Percentiles rank a stretch among this genome's conserved stretches.
These are phyloP conservation scores for Temnothorax longispinosus DNA, from an alignment of 1,140 invertebrate genomes.

Conservation along the genomic window DNA sequence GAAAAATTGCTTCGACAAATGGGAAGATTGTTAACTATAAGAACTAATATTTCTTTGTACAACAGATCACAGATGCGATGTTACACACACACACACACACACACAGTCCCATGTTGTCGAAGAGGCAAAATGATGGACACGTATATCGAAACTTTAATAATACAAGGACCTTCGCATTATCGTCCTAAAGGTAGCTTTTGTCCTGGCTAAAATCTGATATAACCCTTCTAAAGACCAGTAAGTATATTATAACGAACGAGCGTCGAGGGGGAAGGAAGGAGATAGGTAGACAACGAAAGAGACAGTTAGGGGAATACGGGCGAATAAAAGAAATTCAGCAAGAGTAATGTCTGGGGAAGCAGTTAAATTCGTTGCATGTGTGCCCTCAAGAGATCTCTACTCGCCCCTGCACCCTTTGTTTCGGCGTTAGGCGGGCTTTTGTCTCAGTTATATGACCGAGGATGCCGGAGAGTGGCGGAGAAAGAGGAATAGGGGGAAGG, in stretches of 20 bases:
- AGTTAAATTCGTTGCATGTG: slow-evolving; percentile 86
- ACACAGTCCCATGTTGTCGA: background rate
- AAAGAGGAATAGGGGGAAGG: background rate
- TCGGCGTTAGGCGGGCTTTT: slow-evolving; percentile 85
- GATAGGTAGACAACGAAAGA: slow-evolving; percentile 37
- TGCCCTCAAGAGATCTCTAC: slow-evolving; percentile 81
- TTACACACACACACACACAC: background rate
- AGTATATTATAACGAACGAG: slow-evolving; percentile 18
- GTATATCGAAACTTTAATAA: slow-evolving; percentile 15
- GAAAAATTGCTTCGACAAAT: background rate
- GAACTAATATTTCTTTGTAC: background rate
- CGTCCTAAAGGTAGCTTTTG: background rate
- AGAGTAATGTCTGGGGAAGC: slow-evolving; percentile 85
- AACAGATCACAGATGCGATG: background rate
- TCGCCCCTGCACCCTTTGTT: slow-evolving; percentile 82
- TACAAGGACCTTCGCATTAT: background rate
- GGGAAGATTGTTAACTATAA: slow-evolving; percentile 12
- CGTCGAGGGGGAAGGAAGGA: slow-evolving; percentile 29
- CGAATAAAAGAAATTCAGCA: slow-evolving; percentile 84
- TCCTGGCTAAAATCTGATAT: slow-evolving; percentile 27
- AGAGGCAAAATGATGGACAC: background rate
- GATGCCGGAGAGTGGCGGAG: slow-evolving; percentile 74
- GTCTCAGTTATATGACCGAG: slow-evolving; percentile 84
- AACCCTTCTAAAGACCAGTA: slow-evolving; percentile 23
- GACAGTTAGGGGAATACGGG: slow-evolving; percentile 66